Conservation (phyloP, 1,140 invertebrate genomes). For the Melitaea cinxia region DNA sequence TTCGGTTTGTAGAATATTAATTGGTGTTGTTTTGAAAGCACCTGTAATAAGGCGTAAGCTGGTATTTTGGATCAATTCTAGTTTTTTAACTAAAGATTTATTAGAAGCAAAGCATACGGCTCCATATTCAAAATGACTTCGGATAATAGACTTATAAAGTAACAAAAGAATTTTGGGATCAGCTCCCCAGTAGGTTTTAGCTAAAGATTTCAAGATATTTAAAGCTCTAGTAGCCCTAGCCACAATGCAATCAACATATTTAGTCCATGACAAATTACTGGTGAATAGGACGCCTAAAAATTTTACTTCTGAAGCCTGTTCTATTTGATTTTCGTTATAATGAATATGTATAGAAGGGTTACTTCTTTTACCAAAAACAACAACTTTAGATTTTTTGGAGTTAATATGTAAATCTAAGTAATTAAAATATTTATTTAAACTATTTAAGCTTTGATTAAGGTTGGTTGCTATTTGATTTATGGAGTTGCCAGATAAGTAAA, state of each 20-base stretch:
- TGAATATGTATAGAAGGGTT: too few relatives aligned
- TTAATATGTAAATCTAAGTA: neutral
- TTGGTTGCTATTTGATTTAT: neutral
- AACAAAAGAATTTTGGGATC: slow-evolving; percentile 36
- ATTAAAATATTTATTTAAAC: neutral
- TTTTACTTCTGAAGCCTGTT: neutral
- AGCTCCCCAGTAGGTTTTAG: slow-evolving; percentile 3
- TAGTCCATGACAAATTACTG: slow-evolving; percentile 1
- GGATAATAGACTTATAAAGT: slow-evolving; percentile 37
- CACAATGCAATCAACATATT: slow-evolving; percentile 17
- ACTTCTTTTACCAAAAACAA: too few relatives aligned
- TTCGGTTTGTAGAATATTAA: slow-evolving; percentile 20
- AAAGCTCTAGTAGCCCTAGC: slow-evolving; percentile 22
- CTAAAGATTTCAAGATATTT: slow-evolving; percentile 32
- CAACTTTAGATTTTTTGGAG: too few relatives aligned
- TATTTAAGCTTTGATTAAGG: neutral
- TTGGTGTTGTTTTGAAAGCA: slow-evolving; percentile 31
- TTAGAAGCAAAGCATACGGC: slow-evolving; percentile 29
- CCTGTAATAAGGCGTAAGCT: slow-evolving; percentile 27
- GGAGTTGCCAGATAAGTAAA: neutral
- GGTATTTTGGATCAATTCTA: slow-evolving; percentile 34
- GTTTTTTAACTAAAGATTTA: neutral
- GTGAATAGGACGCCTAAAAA: neutral
- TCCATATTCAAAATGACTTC: slow-evolving; percentile 40
- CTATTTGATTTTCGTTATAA: neutral